phyloP scores from a whole-genome alignment of 2,888 invertebrate species.

The Lordiphosa fenestrarum region DNA sequence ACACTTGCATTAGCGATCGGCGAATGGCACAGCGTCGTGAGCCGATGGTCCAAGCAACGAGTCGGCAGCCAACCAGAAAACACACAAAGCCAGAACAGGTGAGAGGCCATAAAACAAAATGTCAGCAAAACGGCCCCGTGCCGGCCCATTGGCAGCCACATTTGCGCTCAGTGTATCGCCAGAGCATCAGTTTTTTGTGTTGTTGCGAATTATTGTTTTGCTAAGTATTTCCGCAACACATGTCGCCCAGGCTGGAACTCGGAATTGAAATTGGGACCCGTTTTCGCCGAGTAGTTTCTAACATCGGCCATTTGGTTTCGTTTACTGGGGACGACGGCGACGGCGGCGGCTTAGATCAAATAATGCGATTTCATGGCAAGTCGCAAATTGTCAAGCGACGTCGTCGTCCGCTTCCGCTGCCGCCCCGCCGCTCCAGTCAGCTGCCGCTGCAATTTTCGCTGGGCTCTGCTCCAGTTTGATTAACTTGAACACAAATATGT shows the following conservation, averaged over 20 bases:
- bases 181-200: constrained; percentile 18
- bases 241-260: constrained; percentile 54
- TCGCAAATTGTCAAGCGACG: constrained; percentile 76
- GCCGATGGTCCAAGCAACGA: constrained; percentile 56
- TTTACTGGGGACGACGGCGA: constrained; percentile 56
- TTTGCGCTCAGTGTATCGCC: constrained; percentile 1
- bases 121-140: constrained; percentile 1
- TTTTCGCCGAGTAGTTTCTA: constrained; percentile 20
- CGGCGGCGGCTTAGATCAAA: constrained; percentile 76
- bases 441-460: constrained; percentile 5
- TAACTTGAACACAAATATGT: constrained; percentile 22
- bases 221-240: constrained; percentile 72
- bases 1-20: constrained; percentile 41
- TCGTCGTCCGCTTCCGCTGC: constrained; percentile 55
- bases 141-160: too few species aligned
- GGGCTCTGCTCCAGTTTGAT: constrained; percentile 61
- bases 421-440: constrained; percentile 1
- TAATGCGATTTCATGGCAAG: constrained; percentile 78
- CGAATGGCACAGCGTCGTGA: constrained; percentile 50
- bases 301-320: constrained; percentile 74
- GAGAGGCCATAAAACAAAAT: constrained; percentile 55
- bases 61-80: constrained; percentile 17
- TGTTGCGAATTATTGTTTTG: constrained; percentile 36
- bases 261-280: constrained; percentile 9
- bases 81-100: constrained; percentile 32